These are phyloP conservation scores for Notiomystis cincta DNA, from an alignment of 2,113 vertebrate species.

Conservation along the genomic window DNA sequence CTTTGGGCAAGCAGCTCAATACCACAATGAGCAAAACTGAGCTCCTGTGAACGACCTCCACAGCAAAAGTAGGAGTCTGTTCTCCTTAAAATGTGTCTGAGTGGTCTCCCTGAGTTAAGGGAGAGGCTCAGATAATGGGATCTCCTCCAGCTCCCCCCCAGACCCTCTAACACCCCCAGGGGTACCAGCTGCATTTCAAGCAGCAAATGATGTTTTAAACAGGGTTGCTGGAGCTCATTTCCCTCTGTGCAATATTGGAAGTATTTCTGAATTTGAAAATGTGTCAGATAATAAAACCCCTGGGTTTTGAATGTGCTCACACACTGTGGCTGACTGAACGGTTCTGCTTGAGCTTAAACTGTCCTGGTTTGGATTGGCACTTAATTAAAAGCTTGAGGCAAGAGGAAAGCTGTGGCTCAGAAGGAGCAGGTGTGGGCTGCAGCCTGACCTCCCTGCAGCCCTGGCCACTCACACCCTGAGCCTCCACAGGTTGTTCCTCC, in stretches of 20 bases:
- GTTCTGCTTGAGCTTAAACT: not conserved
- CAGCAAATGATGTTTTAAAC: not conserved
- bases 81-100: not conserved
- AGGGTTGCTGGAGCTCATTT: not conserved
- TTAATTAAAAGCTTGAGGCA: not conserved
- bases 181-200: not conserved
- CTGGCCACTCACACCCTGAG: not conserved
- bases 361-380: not conserved
- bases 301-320: not conserved
- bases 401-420: not conserved
- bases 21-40: not conserved
- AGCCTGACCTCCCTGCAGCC: not conserved
- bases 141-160: not conserved
- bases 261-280: not conserved
- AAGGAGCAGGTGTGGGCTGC: fast-evolving
- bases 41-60: not conserved
- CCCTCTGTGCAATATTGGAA: not conserved
- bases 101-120: not conserved
- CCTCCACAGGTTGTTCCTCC: not conserved
- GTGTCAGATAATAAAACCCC: not conserved
- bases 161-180: not conserved
- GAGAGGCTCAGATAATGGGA: not conserved
- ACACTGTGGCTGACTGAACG: not conserved
- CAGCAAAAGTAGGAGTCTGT: not conserved
- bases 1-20: not conserved